Conservation (phyloP, 2,888 invertebrate species). For the Callyntrura sp. region DNA sequence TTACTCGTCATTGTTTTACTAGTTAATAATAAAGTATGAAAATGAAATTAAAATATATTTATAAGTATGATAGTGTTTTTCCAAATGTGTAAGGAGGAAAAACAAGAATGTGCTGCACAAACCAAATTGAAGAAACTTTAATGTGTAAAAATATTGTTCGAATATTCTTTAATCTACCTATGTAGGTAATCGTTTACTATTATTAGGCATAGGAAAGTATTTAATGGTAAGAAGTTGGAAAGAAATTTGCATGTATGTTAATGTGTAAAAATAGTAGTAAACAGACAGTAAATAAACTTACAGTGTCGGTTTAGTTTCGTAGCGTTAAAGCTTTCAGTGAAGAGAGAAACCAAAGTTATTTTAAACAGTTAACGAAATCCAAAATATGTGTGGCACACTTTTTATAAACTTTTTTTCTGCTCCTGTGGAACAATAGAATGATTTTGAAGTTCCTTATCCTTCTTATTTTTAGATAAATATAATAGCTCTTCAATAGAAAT, state of each 20-base stretch:
- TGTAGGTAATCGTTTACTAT: too few species aligned
- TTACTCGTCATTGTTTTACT: neutral
- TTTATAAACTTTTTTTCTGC: too few species aligned
- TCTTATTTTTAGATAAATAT: neutral
- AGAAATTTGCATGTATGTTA: too few species aligned
- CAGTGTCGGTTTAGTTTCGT: neutral
- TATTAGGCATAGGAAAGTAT: too few species aligned
- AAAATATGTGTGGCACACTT: neutral
- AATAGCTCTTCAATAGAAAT: neutral
- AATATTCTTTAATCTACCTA: neutral
- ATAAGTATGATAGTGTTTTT: too few species aligned
- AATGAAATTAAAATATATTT: neutral
- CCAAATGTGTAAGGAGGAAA: neutral
- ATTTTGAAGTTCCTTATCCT: neutral
- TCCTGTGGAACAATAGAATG: neutral
- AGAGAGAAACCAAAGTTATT: neutral
- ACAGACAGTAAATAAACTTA: neutral
- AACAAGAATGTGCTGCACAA: conserved; percentile 55
- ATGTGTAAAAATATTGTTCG: too few species aligned
- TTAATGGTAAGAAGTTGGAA: neutral
- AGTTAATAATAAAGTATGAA: neutral
- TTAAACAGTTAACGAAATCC: neutral
- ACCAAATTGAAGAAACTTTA: conserved; percentile 45
- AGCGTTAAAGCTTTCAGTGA: neutral
- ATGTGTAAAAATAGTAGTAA: neutral